Percentiles rank a stretch among this genome's conserved stretches.
Evolutionary conservation across 2,113 vertebrate genomes (phyloP).

Genomic region (Muscicapa adusta): DNA sequence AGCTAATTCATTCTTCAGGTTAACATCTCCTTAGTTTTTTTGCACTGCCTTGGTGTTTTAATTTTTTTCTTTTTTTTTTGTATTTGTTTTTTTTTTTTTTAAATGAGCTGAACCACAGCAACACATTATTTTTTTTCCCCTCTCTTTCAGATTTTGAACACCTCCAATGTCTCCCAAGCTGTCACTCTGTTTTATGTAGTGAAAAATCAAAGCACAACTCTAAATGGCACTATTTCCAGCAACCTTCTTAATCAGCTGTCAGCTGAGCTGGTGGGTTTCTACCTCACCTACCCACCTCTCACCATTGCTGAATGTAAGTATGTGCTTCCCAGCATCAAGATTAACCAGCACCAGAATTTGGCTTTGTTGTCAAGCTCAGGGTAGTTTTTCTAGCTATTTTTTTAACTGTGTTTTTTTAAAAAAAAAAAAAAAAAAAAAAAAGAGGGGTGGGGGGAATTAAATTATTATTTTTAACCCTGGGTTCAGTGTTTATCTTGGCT

Average conservation of each 20-base stretch:
- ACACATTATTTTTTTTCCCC: neutral
- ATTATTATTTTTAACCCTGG: fast-evolving
- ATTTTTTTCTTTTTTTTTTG: neutral
- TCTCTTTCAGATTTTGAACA: constrained; percentile 85
- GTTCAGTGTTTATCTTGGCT: neutral
- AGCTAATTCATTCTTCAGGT: neutral
- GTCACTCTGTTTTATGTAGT: constrained; percentile 92
- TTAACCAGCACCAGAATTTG: neutral
- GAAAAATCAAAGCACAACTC: constrained; percentile 82
- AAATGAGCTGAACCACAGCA: neutral
- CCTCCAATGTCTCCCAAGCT: constrained; percentile 81
- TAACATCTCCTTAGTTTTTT: neutral
- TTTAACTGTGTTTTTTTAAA: neutral
- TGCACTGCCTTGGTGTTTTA: neutral
- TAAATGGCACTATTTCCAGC: constrained; percentile 91
- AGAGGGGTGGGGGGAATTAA: fast-evolving
- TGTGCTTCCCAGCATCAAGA: neutral
- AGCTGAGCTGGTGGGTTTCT: constrained; percentile 96
- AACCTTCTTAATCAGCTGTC: constrained; percentile 92
- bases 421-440: too few species aligned
- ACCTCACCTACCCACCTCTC: constrained; percentile 93
- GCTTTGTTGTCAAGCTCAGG: neutral
- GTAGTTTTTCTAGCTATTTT: neutral
- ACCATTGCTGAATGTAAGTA: constrained; percentile 95
- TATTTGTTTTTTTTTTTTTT: neutral